Conservation (phyloP, 2,797 vertebrate genomes). For the Channallabes apus region DNA sequence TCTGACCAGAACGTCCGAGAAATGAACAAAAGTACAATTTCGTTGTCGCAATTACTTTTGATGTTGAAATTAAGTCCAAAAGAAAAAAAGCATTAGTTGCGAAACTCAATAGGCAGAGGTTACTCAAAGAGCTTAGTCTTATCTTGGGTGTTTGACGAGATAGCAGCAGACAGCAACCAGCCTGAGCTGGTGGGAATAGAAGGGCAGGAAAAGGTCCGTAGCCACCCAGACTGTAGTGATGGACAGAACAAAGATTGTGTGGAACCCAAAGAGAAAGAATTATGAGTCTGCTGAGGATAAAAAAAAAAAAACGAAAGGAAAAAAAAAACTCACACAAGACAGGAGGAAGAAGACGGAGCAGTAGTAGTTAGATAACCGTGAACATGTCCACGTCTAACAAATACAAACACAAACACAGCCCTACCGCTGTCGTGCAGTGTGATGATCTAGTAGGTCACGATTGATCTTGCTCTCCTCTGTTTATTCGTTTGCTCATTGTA, state of each 20-base stretch:
- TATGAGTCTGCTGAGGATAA: slow-evolving; percentile 74
- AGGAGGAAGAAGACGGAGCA: neutral
- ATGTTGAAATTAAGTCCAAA: neutral
- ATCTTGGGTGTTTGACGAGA: slow-evolving; percentile 30
- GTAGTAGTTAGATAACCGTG: neutral
- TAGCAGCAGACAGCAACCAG: slow-evolving; percentile 36
- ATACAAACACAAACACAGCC: slow-evolving; percentile 34
- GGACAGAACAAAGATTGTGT: slow-evolving; percentile 70
- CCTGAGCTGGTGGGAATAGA: slow-evolving; percentile 55
- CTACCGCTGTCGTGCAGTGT: slow-evolving; percentile 18
- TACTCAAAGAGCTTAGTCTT: slow-evolving; percentile 8
- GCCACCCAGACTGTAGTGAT: slow-evolving; percentile 75
- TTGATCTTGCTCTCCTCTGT: slow-evolving; percentile 50
- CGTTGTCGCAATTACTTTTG: neutral
- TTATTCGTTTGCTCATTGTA: slow-evolving; percentile 45
- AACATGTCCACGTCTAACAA: slow-evolving; percentile 12
- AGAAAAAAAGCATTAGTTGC: neutral
- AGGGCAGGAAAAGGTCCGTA: slow-evolving; percentile 52
- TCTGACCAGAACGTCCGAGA: neutral
- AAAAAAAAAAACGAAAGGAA: slow-evolving; percentile 68
- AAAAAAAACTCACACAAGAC: slow-evolving; percentile 9
- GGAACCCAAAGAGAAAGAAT: slow-evolving; percentile 64
- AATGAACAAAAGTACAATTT: slow-evolving; percentile 1
- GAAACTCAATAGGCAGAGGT: neutral
- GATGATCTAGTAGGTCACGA: slow-evolving; percentile 41